Evolutionary conservation across 2,797 vertebrate species (phyloP), one percentile per base, ranked within the genome.

Genomic region (Esox masquinongy): DNA sequence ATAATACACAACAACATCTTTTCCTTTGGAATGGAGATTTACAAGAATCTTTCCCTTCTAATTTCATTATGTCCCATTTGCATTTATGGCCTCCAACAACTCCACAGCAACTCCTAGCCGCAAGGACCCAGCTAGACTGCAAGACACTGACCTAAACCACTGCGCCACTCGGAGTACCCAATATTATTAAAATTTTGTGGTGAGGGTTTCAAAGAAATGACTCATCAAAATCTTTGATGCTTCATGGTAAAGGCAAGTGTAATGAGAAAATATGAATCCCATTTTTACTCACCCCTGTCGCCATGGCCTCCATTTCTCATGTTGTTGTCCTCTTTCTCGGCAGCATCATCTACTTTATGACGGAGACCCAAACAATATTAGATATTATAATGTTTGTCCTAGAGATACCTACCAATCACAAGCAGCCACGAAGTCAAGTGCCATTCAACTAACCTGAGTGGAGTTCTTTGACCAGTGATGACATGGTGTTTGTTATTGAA

Each of bases 401-500:
- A 63, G 26, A 22, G 47, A 53, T 72, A 67, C 26, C 15, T 63
- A 16, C 39, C 66, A 77, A 43, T 50, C 29, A 4, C 24, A 43
- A n/a, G 67, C 64, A 74, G 50, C 34, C 19, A 61, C 72, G 72
- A 39, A 29, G 68, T 16, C 49, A 14, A 2, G 70, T 53, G 50
- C 68, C 24, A 56, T 36, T 71, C 26, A 56, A 75, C 92, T 24
- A 89, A 99, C 98, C 97, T 77, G 97, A 98, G 80, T 98, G 97
- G 0, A 99, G 97, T 86, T 99, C 98, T 90, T 99, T 99, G 88
- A 99, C 97, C 91, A 99, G 92, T 0, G 97, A 99, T 0, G 97
- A 98, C 97, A 99, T 95, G 82, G 98, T 99, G 93, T 98, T 97
- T 87, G 98, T 99, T 90, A 99, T 99, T 53, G 97, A 99, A 75